Conservation (phyloP, 64 coral and sea anemone species). For the Trachythela sp. region DNA sequence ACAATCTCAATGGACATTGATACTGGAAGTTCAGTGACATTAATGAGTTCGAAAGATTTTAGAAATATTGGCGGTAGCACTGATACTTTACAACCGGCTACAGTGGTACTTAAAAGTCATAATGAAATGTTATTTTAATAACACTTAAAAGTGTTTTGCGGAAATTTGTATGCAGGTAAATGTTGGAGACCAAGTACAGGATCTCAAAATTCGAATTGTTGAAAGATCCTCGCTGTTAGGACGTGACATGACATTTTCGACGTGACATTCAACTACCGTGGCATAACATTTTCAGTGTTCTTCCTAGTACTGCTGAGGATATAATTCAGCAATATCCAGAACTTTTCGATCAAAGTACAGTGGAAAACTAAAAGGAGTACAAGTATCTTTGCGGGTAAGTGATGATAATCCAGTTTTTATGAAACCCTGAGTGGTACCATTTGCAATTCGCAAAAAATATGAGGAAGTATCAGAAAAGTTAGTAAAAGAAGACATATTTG, state of each 20-base stretch:
- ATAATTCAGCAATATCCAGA: slow-evolving; percentile 37
- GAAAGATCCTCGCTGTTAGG: slow-evolving; percentile 47
- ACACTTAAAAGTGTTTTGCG: too few species aligned
- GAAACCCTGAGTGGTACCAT: slow-evolving; percentile 27
- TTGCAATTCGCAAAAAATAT: slow-evolving; percentile 22
- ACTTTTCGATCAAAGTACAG: slow-evolving; percentile 50
- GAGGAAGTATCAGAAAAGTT: slow-evolving; percentile 7
- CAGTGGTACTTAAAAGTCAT: not conserved
- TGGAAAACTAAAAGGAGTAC: slow-evolving; percentile 52
- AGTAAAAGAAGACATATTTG: slow-evolving; percentile 10
- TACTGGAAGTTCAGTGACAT: slow-evolving; percentile 48
- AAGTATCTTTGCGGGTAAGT: slow-evolving; percentile 41
- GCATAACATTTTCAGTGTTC: slow-evolving; percentile 47
- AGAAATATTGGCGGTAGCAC: slow-evolving; percentile 36
- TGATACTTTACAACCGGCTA: not conserved
- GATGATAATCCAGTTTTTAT: slow-evolving; percentile 44
- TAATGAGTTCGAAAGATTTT: slow-evolving; percentile 38
- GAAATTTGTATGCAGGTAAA: too few species aligned
- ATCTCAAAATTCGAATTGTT: slow-evolving; percentile 15
- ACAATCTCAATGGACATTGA: slow-evolving; percentile 50
- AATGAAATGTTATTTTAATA: too few species aligned
- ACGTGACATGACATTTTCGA: slow-evolving; percentile 43
- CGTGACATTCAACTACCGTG: slow-evolving; percentile 51
- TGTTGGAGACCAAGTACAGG: slow-evolving; percentile 29
- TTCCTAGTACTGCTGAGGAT: slow-evolving; percentile 49